Evolutionary conservation across 2,888 invertebrate species (phyloP).

Genomic region (Morinoia aosen): DNA sequence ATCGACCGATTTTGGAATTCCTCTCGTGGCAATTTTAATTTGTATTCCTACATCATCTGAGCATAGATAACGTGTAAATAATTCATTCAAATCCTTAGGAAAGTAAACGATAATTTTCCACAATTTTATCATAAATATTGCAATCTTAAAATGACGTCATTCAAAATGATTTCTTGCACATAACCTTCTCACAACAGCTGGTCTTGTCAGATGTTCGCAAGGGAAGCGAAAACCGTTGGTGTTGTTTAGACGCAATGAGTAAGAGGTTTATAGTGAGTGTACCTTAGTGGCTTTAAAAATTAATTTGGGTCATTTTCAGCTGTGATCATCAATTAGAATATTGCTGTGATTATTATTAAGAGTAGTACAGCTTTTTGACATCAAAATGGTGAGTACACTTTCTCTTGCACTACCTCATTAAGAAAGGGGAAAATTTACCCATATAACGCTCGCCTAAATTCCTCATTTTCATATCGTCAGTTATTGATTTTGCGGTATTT

Average conservation of each 20-base stretch:
- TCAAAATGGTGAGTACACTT: neutral
- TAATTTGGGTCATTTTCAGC: neutral
- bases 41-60: no score
- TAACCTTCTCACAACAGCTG: neutral
- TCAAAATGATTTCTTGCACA: neutral
- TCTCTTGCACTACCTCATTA: neutral
- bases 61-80: no score
- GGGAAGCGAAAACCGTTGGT: neutral
- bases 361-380: neutral
- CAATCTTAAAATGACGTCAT: neutral
- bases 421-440: neutral
- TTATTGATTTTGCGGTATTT: neutral
- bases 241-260: neutral
- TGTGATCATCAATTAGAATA: neutral
- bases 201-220: neutral
- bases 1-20: no score
- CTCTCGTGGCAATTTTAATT: no score
- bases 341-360: conserved; percentile 10
- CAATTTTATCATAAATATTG: neutral
- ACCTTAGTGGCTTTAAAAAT: neutral
- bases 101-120: no score
- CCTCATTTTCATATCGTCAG: neutral
- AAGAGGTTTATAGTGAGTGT: neutral
- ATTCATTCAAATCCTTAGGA: no score
- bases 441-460: neutral